These are phyloP conservation scores for Theretra japonica DNA, from an alignment of 2,888 invertebrate species.

Conservation along the genomic window DNA sequence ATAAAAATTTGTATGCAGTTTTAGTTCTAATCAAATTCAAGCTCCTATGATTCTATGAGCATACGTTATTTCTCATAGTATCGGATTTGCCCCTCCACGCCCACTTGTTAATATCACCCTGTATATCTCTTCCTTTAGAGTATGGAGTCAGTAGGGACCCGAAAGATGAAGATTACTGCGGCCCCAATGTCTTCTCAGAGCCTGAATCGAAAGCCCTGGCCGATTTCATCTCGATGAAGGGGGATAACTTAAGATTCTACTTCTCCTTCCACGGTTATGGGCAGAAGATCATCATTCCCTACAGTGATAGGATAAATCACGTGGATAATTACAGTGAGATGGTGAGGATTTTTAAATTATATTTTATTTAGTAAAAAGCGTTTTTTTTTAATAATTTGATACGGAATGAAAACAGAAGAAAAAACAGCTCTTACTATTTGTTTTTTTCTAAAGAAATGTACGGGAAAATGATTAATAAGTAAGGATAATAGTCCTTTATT, in stretches of 20 bases:
- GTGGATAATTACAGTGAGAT: slow-evolving; percentile 75
- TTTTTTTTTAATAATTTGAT: neutral
- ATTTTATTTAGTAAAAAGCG: too few species aligned
- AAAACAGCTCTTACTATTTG: too few species aligned
- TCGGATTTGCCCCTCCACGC: too few species aligned
- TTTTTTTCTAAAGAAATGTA: too few species aligned
- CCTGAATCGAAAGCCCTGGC: slow-evolving; percentile 62
- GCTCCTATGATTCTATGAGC: too few species aligned
- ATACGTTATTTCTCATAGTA: too few species aligned
- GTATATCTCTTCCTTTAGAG: slow-evolving; percentile 47
- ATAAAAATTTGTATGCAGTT: too few species aligned
- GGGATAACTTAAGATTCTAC: slow-evolving; percentile 79
- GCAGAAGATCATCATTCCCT: slow-evolving; percentile 85
- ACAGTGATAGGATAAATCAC: slow-evolving; percentile 73
- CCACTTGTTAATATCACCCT: neutral
- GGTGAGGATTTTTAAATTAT: slow-evolving; percentile 51
- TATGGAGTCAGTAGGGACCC: slow-evolving; percentile 51
- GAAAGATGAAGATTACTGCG: slow-evolving; percentile 57
- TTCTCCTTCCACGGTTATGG: slow-evolving; percentile 87
- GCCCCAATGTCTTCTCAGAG: slow-evolving; percentile 66
- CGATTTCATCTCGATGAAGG: slow-evolving; percentile 48
- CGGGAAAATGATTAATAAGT: too few species aligned
- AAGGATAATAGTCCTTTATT: too few species aligned
- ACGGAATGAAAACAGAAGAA: too few species aligned
- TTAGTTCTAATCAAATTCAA: too few species aligned